Evolutionary conservation across 2,888 invertebrate species (phyloP).

Genomic region (Xanthostigma xanthostigma): DNA sequence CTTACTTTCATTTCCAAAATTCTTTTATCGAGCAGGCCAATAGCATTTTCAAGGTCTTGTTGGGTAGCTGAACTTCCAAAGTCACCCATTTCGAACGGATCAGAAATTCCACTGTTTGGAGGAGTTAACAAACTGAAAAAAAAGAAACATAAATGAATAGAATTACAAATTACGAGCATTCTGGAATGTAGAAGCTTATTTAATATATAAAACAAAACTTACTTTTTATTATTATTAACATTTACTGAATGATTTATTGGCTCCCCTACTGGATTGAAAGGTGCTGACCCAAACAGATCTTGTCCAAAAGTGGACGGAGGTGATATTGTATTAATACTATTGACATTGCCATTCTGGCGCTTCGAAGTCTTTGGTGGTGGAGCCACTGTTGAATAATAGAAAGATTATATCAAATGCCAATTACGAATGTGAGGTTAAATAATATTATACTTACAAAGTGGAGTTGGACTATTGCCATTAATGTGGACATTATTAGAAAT

Average conservation of each 20-base stretch:
- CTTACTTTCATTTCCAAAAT: constrained; percentile 76
- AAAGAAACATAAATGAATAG: too few relatives aligned
- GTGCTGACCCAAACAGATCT: constrained; percentile 69
- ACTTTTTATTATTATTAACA: neutral
- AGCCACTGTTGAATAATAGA: constrained; percentile 48
- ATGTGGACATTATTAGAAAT: neutral
- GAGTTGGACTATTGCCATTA: neutral
- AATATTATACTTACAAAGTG: neutral
- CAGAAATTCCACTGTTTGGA: constrained; percentile 32
- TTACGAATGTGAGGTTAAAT: too few relatives aligned
- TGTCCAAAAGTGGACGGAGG: constrained; percentile 32
- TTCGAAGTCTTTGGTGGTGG: constrained; percentile 73
- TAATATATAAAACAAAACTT: too few relatives aligned
- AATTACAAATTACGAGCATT: too few relatives aligned
- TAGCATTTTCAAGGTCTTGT: constrained; percentile 54
- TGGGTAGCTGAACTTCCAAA: constrained; percentile 38
- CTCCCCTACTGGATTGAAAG: constrained; percentile 41
- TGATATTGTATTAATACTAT: constrained; percentile 22
- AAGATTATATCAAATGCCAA: too few relatives aligned
- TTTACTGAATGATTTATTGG: constrained; percentile 24
- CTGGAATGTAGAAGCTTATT: too few relatives aligned
- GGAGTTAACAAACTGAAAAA: too few relatives aligned
- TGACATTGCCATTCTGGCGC: constrained; percentile 20
- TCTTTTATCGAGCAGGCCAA: constrained; percentile 65
- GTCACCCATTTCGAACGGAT: constrained; percentile 78